A percentile compares a stretch with the other conserved stretches of the same genome.
Evolutionary conservation across 2,113 vertebrate species (phyloP).

Genomic region (Larimichthys polyactis): DNA sequence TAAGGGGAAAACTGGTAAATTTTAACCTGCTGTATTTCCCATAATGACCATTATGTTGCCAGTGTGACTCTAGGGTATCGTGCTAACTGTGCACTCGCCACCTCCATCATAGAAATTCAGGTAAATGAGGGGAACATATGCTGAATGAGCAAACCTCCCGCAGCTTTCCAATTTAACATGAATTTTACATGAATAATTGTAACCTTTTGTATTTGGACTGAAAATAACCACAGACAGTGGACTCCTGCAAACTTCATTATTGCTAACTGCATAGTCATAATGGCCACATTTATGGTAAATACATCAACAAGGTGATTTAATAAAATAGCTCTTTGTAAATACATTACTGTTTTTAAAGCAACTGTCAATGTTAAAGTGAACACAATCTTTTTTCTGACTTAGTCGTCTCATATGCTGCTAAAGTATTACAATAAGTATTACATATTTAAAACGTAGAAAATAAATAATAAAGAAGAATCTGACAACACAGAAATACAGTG

Average conservation of each 20-base stretch:
- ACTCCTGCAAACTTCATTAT: not conserved
- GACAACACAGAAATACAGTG: constrained; percentile 5
- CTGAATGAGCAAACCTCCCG: not conserved
- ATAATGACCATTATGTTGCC: not conserved
- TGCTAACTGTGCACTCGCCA: not conserved
- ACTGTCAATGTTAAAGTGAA: not conserved
- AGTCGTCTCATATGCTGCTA: not conserved
- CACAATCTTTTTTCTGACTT: not conserved
- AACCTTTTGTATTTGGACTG: too few species aligned
- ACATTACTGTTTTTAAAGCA: not conserved
- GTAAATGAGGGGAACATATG: not conserved
- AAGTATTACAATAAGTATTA: not conserved
- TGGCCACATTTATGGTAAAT: not conserved
- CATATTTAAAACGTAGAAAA: constrained; percentile 2
- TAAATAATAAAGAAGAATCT: not conserved
- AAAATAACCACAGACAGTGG: not conserved
- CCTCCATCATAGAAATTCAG: not conserved
- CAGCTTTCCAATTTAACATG: not conserved
- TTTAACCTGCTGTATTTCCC: not conserved
- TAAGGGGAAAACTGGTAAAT: not conserved
- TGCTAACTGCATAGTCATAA: not conserved
- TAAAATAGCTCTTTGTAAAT: not conserved
- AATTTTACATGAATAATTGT: not conserved
- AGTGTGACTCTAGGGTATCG: not conserved
- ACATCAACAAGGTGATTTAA: not conserved